Base-by-base conservation (phyloP, 2,888 invertebrate genomes). In the Torymus auratus region DNA sequence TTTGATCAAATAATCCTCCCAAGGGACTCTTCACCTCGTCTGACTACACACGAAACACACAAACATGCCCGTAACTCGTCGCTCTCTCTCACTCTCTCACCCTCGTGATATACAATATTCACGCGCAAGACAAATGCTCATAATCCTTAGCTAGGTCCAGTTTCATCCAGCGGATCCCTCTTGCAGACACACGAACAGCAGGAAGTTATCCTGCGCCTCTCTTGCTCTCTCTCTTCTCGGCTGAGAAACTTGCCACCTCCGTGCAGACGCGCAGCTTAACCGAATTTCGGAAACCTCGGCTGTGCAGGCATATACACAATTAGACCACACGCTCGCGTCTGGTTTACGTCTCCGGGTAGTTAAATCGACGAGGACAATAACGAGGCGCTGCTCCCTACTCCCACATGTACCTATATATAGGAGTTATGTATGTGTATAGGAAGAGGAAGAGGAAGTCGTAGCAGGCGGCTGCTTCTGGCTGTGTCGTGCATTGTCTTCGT, bases 351-450 rank as follows among this genome's bases (percentile, higher is more conserved):
- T 20, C 7, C n/a, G 41, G 55, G n/a, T 78, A 60, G 78, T 73
- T 68, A 78, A 78, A 78, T 78, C 61, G 67, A 28, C 60, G 67
- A 60, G 52, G 72, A 67, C 70, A 71, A 72, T 64, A 41, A 41
- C 41, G 41, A 41, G 52, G 52, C 28, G 75, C 14, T n/a, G 23
- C 5, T 12, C 17, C 5, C 52, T 2, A 7, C 7, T 41, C 41
- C 7, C 41, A n/a, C n/a, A n/a, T 41, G 7, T 41, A 5, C 7
- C 41, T 7, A 10, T 41, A 41, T 41, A 41, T 5, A 10, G 7
- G 41, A 7, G 41, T 41, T 41, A 41, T 14, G 15, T 56, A 41
- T 14, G 61, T 23, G n/a, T 17, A 17, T 17, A 17, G 15, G 69
- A 41, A 13, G 14, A 15, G 20, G 23, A 17, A 58, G 41, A 41